Evolutionary conservation across 2,113 vertebrate species (phyloP), one percentile per base, ranked within the genome.

Genomic region (Toxotes jaculatrix): DNA sequence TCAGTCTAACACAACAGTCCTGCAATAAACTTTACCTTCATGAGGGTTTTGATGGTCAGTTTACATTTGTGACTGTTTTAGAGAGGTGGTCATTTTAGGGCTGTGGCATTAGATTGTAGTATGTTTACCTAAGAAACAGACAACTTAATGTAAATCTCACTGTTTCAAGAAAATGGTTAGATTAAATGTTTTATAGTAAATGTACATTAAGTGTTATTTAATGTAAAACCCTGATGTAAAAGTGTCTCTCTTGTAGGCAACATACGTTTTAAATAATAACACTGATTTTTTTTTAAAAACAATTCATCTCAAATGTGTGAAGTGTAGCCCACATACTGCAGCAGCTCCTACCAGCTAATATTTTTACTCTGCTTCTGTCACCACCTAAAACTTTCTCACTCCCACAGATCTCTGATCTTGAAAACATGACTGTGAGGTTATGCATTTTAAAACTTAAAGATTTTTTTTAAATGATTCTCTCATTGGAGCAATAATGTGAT

Each of bases 231-330:
- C 32, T 43, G 16, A 49, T 49, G 5, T 49, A 49, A 49, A 43
- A 62, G 7, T 6, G 19, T 43, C 47, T 40, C 1, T 8, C 14
- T 13, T 57, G 16, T 43, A 23, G 23, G 34, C 5, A 75, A 72
- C 51, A 51, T 63, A 62, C 6, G 12, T 57, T 73, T 19, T 77
- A 5, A 45, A 59, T n/a, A n/a, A 14, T 61, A 69, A 38, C 40
- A 34, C 43, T 65, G 43, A 31, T 47, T 21, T 61, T 43, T 47
- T 31, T 27, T 27, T 1, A 27, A 27, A 27, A 32, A 43, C 61
- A 79, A 23, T 51, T 79, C 3, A 4, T 38, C n/a, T 61, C 8
- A 21, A 9, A 57, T 2, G 57, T 82, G 59, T 55, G 51, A 74
- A 43, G 63, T 31, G 19, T 21, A 49, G 62, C 57, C 51, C 45